Base-by-base conservation (phyloP, 2,888 invertebrate genomes). In the Perithous albicinctus region DNA sequence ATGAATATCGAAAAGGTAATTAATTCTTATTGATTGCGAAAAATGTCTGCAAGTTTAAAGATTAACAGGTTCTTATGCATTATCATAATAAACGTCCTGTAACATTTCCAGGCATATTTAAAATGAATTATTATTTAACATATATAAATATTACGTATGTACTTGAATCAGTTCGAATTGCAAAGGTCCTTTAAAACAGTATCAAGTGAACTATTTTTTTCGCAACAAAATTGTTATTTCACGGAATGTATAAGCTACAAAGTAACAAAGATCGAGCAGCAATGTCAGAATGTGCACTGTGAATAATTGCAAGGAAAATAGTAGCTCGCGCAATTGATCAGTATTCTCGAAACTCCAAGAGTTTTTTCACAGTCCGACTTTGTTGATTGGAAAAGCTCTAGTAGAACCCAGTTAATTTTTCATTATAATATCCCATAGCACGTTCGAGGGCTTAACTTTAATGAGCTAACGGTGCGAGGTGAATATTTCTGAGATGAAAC, bases 401-500 rank as follows among this genome's bases (percentile, higher is more conserved):
- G 12, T 32, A 5, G 51, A 41, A 7, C 23, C 63, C 5, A 35
- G 51, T 12, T 12, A 67, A 67, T 35, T 32, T 51, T 26, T 51
- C 67, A 48, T 67, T 67, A n/a, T n/a, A n/a, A n/a, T n/a, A 48
- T 12, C 67, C 48, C 10, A 51, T 51, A 20, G 20, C 51, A n/a
- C 51, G 41, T 3, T 20, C 35, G 32, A 12, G 20, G 32, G 48
- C 8, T 48, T 35, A 35, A 66, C 66, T 51, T 51, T 6, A 23
- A 23, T 35, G 32, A 64, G 32, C 48, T 23, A 7, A 10, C 20
- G 35, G 48, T 32, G 48, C 35, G 8, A n/a, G n/a, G 35, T 12
- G 48, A 67, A 29, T 35, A 67, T 67, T 67, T 67, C 1, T 7
- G 5, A 4, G 35, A 12, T 32, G 29, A 35, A 15, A 32, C 4